Base-by-base conservation (phyloP, 2,113 vertebrate genomes). In the Rhynchopsitta pachyrhyncha region DNA sequence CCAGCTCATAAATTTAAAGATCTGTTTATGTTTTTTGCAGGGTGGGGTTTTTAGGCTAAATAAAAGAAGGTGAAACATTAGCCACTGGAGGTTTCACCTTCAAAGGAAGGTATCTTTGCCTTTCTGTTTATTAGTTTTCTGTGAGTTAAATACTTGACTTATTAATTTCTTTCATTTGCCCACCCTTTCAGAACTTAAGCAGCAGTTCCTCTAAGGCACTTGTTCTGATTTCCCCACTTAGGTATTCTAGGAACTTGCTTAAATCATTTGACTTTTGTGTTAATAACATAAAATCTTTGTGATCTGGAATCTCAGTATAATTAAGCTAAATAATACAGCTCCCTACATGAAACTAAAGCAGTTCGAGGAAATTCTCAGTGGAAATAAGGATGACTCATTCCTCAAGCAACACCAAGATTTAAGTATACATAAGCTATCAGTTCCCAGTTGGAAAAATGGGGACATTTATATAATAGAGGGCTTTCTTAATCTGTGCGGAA, bases 251-350 rank as follows among this genome's bases (percentile, higher is more conserved):
- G 88, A 96, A 95, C 68, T 89, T 25, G 2, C 84, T 91, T 92
- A 94, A 96, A 90, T 92, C 79, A 86, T 93, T 96, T 95, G 79
- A 88, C 49, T 13, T 93, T 86, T 92, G 50, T 69, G 86, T 81
- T 96, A 93, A 95, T 82, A 94, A 60, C 42, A 69, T 82, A 93
- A 95, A 92, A 92, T 91, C 88, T 76, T 79, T 81, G 69, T 73
- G 90, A 93, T 92, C 69, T 87, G 73, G 92, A 94, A 94, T 89
- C 74, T 94, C 95, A 88, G 92, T 92, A 73, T 69, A 96, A 94
- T 95, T 96, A 93, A 87, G 93, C 86, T 94, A 93, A 97, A 92
- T 89, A 96, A 96, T 86, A 89, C 70, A 85, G 69, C 57, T 97
- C 92, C 62, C 91, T 92, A 79, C 77, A 88, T 87, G 70, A 74